Evolutionary conservation across 2,888 invertebrate genomes (phyloP).

Genomic region (Diarsia mendica): DNA sequence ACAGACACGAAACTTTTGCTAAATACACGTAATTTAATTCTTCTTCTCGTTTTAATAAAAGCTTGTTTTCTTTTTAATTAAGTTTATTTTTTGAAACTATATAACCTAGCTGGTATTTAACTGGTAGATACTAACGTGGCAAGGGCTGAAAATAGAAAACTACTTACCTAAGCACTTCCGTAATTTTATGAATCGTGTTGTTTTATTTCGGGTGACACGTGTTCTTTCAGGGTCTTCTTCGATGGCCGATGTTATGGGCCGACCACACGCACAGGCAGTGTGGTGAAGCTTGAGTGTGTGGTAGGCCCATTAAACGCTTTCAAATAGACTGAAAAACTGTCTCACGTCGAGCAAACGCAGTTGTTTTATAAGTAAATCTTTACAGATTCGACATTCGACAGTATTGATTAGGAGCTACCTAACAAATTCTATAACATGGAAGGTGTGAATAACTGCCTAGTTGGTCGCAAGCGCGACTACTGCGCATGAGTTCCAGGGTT

Average conservation of each 20-base stretch:
- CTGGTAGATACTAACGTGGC: background rate
- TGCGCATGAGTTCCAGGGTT: too few relatives aligned
- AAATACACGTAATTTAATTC: background rate
- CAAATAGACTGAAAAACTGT: background rate
- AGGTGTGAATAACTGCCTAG: too few relatives aligned
- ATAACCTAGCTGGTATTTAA: background rate
- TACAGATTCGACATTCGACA: too few relatives aligned
- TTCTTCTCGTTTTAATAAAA: background rate
- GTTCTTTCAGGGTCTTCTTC: background rate
- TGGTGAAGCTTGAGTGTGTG: too few relatives aligned
- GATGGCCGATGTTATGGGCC: background rate
- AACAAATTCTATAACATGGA: too few relatives aligned
- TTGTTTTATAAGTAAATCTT: too few relatives aligned
- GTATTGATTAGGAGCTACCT: too few relatives aligned
- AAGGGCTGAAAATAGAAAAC: slow-evolving; percentile 3
- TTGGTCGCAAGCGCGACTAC: too few relatives aligned
- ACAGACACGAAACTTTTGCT: too few relatives aligned
- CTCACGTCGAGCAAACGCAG: too few relatives aligned
- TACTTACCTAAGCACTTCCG: background rate
- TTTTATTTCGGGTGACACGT: slow-evolving; percentile 4
- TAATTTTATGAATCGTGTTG: slow-evolving; percentile 9
- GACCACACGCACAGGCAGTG: too few relatives aligned
- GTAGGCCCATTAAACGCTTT: background rate
- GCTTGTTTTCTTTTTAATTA: too few relatives aligned
- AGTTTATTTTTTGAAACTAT: background rate